Percentiles rank a stretch among this genome's conserved stretches.
Evolutionary conservation across 2,113 vertebrate species (phyloP).

Genomic region (Bufo gargarizans): DNA sequence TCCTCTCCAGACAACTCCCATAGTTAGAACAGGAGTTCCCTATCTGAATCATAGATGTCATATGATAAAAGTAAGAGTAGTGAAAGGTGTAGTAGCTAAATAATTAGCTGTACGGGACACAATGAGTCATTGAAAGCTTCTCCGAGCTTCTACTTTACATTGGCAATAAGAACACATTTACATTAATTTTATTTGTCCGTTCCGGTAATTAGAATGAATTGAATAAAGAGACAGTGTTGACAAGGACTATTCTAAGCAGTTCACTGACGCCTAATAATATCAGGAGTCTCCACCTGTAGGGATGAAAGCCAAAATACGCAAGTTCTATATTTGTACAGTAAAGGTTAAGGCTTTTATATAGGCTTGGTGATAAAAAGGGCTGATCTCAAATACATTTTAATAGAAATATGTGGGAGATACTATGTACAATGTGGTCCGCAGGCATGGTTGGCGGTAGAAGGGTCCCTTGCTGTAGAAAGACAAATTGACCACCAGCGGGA

Average conservation of each 20-base stretch:
- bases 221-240: neutral
- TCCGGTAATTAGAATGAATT: constrained; percentile 12
- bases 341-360: constrained; percentile 10
- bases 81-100: neutral
- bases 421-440: neutral
- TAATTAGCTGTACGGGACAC: neutral
- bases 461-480: neutral
- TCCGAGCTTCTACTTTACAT: neutral
- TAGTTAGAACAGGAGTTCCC: neutral
- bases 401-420: neutral
- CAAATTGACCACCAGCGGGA: no score
- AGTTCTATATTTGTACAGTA: neutral
- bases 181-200: neutral
- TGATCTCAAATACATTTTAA: neutral
- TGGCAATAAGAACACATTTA: neutral
- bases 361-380: neutral
- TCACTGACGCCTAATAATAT: constrained; percentile 8
- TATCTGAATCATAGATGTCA: constrained; percentile 2
- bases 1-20: neutral
- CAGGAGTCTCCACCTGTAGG: neutral
- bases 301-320: neutral
- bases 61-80: constrained; percentile 29
- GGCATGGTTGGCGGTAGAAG: neutral
- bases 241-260: neutral
- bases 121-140: neutral